Base-by-base conservation (phyloP, 1,140 invertebrate genomes). In the Paracyclopina nana region DNA sequence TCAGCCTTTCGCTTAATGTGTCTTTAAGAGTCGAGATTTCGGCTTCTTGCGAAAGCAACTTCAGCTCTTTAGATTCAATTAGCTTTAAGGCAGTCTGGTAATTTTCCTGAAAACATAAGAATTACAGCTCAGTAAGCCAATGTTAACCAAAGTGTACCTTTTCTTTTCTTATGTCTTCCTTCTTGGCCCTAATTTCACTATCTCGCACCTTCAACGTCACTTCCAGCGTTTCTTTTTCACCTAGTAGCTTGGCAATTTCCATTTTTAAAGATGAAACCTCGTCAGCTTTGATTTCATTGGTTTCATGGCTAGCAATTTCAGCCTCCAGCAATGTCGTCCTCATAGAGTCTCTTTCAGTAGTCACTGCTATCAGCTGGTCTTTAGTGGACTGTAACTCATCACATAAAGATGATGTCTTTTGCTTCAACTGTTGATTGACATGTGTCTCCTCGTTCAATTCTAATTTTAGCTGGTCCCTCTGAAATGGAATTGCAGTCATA, bases 161-260 rank as follows among this genome's bases (percentile, higher is more conserved):
- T 9, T 38, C 34, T 16, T 38, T 20, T 5, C 34, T n/a, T 5
- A 38, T 16, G 34, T n/a, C 20, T 20, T 38, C 34, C 34, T 38
- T 38, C 34, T 38, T 38, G 2, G 34, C 34, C 34, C 20, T 38
- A 20, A 38, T n/a, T 9, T 38, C 34, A 16, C 20, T 38, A 38
- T 38, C 34, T 16, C 34, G 34, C 20, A n/a, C n/a, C n/a, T 38
- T 9, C 9, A 38, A 38, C n/a, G 34, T 20, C 34, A 38, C 34
- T 38, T 38, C 34, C n/a, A 38, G 34, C 8, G 34, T 38, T 38
- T 38, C 34, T 8, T 38, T 38, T 38, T 38, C 34, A 20, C n/a
- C 20, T 3, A 38, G n/a, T 16, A 38, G 34, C 8, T 20, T 2
- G 3, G 34, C 34, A n/a, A 38, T 20, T n/a, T 38, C 34, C 3